Evolutionary conservation across 2,888 invertebrate species (phyloP).

Genomic region (Morpho helenor): DNA sequence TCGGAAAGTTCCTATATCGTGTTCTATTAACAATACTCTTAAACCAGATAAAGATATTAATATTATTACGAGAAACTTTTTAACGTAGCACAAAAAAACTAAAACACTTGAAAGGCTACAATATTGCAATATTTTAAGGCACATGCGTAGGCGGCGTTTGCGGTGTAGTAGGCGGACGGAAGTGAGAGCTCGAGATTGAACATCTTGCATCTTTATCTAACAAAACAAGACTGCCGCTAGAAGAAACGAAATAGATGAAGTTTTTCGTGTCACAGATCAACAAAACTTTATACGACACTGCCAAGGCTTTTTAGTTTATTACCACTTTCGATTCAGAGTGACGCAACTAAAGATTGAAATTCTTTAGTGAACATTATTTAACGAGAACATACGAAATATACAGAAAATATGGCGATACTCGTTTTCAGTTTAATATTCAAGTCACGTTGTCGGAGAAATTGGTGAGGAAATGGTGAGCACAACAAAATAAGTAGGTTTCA

Average conservation of each 20-base stretch:
- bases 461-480: conserved; percentile 40
- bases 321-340: conserved; percentile 68
- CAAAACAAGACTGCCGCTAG: conserved; percentile 41
- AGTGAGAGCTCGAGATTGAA: conserved; percentile 69
- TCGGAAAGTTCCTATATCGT: neutral
- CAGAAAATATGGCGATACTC: conserved; percentile 47
- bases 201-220: conserved; percentile 62
- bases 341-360: conserved; percentile 60
- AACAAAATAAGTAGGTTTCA: conserved; percentile 21
- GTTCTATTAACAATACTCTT: no score
- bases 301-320: conserved; percentile 69
- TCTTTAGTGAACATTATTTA: conserved; percentile 32
- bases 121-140: conserved; percentile 64
- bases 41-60: no score
- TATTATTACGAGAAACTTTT: no score
- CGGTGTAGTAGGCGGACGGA: conserved; percentile 72
- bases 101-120: conserved; percentile 52
- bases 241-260: conserved; percentile 45
- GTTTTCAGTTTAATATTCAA: conserved; percentile 41
- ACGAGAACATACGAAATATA: neutral
- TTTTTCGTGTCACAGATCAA: conserved; percentile 65
- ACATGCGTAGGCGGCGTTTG: conserved; percentile 63
- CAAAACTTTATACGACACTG: conserved; percentile 52
- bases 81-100: conserved; percentile 1
- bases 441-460: conserved; percentile 49